These are phyloP conservation scores for Brachionus angularis DNA, from an alignment of 1,140 invertebrate genomes.

Conservation along the genomic window DNA sequence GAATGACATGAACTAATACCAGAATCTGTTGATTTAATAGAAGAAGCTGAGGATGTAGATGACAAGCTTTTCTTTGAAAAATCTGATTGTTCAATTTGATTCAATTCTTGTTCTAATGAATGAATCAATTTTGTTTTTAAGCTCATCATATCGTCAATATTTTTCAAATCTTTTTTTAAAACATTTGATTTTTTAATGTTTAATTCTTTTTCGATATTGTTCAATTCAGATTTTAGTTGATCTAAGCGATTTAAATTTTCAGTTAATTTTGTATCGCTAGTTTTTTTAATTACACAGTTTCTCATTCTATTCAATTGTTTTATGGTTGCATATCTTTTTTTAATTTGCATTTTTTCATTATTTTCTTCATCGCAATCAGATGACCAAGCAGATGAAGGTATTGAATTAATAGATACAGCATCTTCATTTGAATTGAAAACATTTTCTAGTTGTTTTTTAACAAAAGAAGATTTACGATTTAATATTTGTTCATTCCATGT, in stretches of 20 bases:
- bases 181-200: background rate
- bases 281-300: background rate
- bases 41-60: background rate
- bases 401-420: background rate
- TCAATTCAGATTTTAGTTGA: conserved; percentile 1
- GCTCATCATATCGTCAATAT: background rate
- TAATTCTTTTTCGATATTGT: background rate
- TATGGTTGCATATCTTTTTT: conserved; percentile 1
- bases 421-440: background rate
- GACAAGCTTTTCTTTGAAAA: background rate
- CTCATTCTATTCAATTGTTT: background rate
- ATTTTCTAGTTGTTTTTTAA: conserved; percentile 18
- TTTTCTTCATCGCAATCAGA: background rate
- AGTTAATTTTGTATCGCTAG: background rate
- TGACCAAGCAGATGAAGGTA: background rate
- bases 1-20: background rate
- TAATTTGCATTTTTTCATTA: background rate
- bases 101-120: conserved; percentile 9
- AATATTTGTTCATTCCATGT: background rate
- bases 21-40: conserved; percentile 3
- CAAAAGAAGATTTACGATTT: conserved; percentile 19
- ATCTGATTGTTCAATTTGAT: background rate
- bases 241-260: background rate
- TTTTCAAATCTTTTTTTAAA: background rate
- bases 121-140: conserved; percentile 5